Conservation (phyloP, 1,140 invertebrate species). For the Chionoecetes opilio region DNA sequence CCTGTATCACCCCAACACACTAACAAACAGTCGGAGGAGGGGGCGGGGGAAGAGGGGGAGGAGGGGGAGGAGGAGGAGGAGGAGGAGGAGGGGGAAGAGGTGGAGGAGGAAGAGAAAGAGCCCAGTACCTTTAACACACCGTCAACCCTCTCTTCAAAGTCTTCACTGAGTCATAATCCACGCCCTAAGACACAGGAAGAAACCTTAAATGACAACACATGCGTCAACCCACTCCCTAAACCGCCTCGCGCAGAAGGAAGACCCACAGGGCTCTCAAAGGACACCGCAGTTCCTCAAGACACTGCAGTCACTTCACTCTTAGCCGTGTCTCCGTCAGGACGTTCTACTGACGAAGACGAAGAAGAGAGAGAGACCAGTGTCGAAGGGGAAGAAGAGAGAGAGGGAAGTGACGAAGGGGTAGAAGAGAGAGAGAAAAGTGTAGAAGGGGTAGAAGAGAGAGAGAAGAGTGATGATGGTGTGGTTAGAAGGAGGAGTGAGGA, state of each 20-base stretch:
- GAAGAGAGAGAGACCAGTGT: background rate
- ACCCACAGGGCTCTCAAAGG: conserved; percentile 19
- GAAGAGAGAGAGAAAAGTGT: background rate
- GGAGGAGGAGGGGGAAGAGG: background rate
- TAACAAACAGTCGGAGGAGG: background rate
- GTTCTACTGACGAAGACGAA: background rate
- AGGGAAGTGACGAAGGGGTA: background rate
- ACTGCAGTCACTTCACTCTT: no score
- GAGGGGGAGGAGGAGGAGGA: background rate
- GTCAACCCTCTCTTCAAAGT: no score
- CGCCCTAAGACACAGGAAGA: background rate
- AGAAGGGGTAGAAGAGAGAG: no score
- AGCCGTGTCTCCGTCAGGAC: conserved; percentile 4
- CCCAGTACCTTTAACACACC: no score
- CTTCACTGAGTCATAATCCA: no score
- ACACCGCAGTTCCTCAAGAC: background rate
- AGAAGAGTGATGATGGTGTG: background rate
- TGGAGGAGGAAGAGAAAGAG: background rate
- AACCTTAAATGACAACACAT: background rate
- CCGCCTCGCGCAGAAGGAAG: conserved; percentile 53
- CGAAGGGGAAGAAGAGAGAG: background rate
- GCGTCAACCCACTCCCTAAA: conserved; percentile 68
- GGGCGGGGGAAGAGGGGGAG: background rate
- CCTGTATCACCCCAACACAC: background rate
- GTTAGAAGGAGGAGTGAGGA: conserved; percentile 44